Evolutionary conservation across 1,140 invertebrate species (phyloP), one percentile per base, ranked within the genome.

Genomic region (Coenobita brevimanus): DNA sequence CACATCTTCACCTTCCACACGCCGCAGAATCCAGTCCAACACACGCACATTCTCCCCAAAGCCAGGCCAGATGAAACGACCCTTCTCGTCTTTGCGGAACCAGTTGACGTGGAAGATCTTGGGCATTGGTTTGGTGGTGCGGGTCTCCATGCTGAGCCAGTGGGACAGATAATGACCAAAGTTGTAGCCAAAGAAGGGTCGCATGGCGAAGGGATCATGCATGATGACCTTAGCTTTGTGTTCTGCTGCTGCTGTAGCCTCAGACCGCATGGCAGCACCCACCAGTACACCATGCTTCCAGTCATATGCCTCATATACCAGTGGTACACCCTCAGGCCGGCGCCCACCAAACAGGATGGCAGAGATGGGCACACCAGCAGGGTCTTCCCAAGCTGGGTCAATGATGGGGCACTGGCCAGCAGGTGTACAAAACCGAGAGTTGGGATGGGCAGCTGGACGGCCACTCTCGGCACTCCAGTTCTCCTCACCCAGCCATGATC

Each of bases 141-240:
- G 93, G 64, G 94, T 94, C 33, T 92, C 93, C 95, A 99, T 97
- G 89, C 95, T 96, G 62, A 99, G 93, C 99, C 99, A 99, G 92
- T 99, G 99, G 17, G 95, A 92, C 6, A 99, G 94, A 92, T 99
- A 99, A 90, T 99, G 94, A 15, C 98, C 98, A 92, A 99, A 99
- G 93, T 99, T 99, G 94, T 99, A 99, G 2, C 98, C 99, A 92
- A 99, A 99, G 95, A 99, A 99, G 50, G 99, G 98, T 71, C 98
- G 94, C 98, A 99, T 99, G 0, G 99, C 98, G 93, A 99, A 99
- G 43, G 99, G 99, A 94, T 99, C 99, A 92, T 99, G 96, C 98
- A 99, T 99, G 3, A 99, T 96, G 17, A 86, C 82, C 81, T 91
- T 91, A 54, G 97, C 97, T 93, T 96, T 97, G 92, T 98, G 96